Evolutionary conservation across 2,113 vertebrate species (phyloP).

Genomic region (Clinocottus analis): DNA sequence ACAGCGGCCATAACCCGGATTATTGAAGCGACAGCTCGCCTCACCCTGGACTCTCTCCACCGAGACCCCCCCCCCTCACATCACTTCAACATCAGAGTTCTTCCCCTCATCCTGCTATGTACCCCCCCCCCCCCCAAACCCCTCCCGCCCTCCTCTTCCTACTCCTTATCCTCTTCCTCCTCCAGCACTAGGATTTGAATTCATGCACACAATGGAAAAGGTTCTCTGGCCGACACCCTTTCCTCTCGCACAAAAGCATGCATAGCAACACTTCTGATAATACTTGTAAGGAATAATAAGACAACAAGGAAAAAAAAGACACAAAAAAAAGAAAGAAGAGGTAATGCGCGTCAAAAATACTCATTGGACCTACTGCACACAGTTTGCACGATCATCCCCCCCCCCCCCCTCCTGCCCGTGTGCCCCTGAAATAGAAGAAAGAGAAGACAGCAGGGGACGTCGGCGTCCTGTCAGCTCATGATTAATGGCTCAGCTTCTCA

Average conservation of each 20-base stretch:
- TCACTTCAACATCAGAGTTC: constrained; percentile 1
- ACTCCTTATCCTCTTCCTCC: constrained; percentile 41
- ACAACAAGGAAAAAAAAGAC: constrained; percentile 12
- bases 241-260: constrained; percentile 70
- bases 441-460: constrained; percentile 33
- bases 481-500: constrained; percentile 69
- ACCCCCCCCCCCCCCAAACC: constrained; percentile 14
- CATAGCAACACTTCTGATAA: constrained; percentile 79
- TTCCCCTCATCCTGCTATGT: constrained; percentile 3
- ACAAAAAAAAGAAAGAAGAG: constrained; percentile 44
- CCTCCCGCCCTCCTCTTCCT: too few relatives aligned
- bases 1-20: constrained; percentile 44
- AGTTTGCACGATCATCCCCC: constrained; percentile 62
- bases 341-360: constrained; percentile 70
- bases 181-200: constrained; percentile 73
- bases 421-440: not conserved
- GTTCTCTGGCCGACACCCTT: constrained; percentile 23
- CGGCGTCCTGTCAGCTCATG: constrained; percentile 62
- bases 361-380: constrained; percentile 72
- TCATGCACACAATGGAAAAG: constrained; percentile 73
- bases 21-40: constrained; percentile 18
- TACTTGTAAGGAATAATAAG: constrained; percentile 72
- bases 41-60: not conserved
- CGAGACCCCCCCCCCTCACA: constrained; percentile 23
- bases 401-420: not conserved